These are phyloP conservation scores for Stegastes partitus DNA, from an alignment of 2,113 vertebrate genomes.

Conservation along the genomic window DNA sequence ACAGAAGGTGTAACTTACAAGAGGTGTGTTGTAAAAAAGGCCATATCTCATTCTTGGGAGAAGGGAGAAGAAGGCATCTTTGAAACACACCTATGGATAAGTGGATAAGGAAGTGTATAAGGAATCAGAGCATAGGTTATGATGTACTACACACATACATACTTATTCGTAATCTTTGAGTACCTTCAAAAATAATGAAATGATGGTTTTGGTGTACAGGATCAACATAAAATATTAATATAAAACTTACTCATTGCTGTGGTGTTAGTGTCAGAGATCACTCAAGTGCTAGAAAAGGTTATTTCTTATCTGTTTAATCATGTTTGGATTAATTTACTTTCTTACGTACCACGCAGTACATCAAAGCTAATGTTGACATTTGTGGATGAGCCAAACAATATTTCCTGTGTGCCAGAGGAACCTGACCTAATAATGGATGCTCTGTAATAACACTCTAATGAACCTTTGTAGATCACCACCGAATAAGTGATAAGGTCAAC, in stretches of 20 bases:
- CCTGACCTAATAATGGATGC: not conserved
- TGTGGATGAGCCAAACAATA: not conserved
- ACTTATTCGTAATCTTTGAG: not conserved
- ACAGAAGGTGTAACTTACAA: conserved; percentile 85
- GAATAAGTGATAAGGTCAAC: not conserved
- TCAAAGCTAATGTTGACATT: too few species aligned
- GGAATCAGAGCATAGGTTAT: not conserved
- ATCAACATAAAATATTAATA: too few species aligned
- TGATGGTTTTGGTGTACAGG: too few species aligned
- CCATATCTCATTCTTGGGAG: conserved; percentile 97
- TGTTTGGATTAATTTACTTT: too few species aligned
- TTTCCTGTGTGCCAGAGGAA: not conserved
- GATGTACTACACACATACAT: not conserved
- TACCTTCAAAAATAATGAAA: not conserved
- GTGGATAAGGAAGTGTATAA: conserved; percentile 16
- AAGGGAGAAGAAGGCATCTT: conserved; percentile 92
- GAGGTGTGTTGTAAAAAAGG: conserved; percentile 96
- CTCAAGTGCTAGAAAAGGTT: too few species aligned
- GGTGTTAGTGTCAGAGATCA: too few species aligned
- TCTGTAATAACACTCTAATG: not conserved
- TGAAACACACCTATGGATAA: conserved; percentile 92
- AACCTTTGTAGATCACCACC: not conserved
- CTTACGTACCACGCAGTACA: too few species aligned
- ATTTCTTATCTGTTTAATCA: too few species aligned
- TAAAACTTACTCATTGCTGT: not conserved